Conservation (phyloP, 2,888 invertebrate genomes). For the Aspidiotus destructor region DNA sequence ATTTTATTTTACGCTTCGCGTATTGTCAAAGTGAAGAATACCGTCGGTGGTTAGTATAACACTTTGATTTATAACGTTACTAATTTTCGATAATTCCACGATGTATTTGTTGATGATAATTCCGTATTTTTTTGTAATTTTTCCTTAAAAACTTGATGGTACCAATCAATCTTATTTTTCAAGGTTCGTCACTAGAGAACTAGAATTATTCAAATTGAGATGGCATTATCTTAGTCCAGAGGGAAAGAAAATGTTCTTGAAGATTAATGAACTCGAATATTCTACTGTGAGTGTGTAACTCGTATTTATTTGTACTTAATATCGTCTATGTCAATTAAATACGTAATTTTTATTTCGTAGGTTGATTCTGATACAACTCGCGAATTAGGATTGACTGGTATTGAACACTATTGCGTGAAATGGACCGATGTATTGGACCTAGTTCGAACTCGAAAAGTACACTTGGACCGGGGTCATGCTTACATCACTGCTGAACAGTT, state of each 20-base stretch:
- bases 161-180: no score
- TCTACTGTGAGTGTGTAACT: no score
- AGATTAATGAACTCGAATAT: conserved; percentile 44
- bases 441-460: conserved; percentile 67
- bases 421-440: conserved; percentile 81
- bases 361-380: conserved; percentile 60
- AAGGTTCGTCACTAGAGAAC: conserved; percentile 66
- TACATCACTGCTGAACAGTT: conserved; percentile 79
- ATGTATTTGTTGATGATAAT: no score
- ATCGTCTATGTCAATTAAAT: no score
- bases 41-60: conserved; percentile 54
- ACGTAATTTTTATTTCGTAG: conserved; percentile 39
- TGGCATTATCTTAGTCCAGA: conserved; percentile 57
- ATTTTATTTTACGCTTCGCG: conserved; percentile 82
- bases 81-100: no score
- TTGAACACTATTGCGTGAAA: conserved; percentile 70
- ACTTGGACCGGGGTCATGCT: conserved; percentile 68
- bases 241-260: conserved; percentile 56
- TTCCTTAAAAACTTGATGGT: no score
- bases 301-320: no score
- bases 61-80: no score
- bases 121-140: no score
- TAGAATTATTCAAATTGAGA: conserved; percentile 77
- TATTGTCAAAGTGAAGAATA: conserved; percentile 82
- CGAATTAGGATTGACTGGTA: conserved; percentile 50